Evolutionary conservation across 2,113 vertebrate genomes (phyloP), one percentile per base, ranked within the genome.

Genomic region (Stegostoma tigrinum): DNA sequence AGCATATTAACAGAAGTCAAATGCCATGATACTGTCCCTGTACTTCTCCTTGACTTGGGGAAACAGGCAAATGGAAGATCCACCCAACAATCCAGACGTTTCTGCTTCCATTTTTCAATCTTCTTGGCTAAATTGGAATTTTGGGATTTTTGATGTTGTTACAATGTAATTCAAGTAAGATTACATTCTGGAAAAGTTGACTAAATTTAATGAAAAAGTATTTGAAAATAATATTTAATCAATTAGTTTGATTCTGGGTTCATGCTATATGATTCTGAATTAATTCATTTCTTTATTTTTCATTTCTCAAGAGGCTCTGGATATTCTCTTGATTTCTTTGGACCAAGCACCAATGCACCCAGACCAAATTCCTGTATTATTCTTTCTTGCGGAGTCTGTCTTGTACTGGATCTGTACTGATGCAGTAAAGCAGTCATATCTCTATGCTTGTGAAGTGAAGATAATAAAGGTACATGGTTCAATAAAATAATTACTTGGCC

Each of bases 311-410:
- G 97, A 98, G 96, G 97, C 95, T 68, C 96, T 97, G 96, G 96
- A 96, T 68, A 96, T 97, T 45, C 96, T 98, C 96, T 93, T 95
- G 89, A 66, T 96, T 68, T 98, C 97, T 95, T 86, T 97, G 96
- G 96, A 98, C 70, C 96, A 96, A 38, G 97, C 96, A 86, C 95
- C 96, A 61, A 96, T 97, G 55, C 96, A 97, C 86, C 72, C 21
- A n/a, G 96, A 97, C 23, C 96, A 97, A 8, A 96, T 96, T 23
- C 96, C 96, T 61, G 95, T 96, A 93, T 97, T 98, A 85, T 96
- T 97, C 96, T 97, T 97, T 90, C 86, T 97, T 94, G 96, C 95
- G 19, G 97, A 98, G 87, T 97, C 96, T 19, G 17, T 97, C 97
- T 97, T 98, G 19, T 97, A 97, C 96, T 97, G 97, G 96, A 96